A percentile compares a stretch with the other conserved stretches of the same genome.
These are phyloP conservation scores for Dromaius novaehollandiae DNA, from an alignment of 2,113 vertebrate species.

Conservation along the genomic window DNA sequence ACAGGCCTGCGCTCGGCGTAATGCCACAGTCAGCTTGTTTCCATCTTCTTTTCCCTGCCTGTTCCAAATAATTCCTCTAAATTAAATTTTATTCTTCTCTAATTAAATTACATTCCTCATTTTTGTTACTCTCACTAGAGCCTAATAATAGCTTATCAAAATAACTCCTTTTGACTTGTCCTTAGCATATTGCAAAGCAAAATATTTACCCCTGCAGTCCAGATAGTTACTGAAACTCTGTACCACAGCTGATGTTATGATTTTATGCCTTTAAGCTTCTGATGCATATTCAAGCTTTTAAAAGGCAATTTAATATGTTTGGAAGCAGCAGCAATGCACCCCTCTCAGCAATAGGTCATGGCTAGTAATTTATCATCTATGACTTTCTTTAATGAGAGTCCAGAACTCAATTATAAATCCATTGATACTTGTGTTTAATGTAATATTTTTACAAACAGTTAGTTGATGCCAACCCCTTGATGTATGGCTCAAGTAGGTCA, in stretches of 20 bases:
- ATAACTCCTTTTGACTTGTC: neutral
- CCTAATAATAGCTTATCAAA: neutral
- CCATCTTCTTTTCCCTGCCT: neutral
- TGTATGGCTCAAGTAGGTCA: neutral
- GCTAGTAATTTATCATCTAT: neutral
- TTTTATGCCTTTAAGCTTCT: conserved; percentile 62
- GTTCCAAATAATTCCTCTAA: neutral
- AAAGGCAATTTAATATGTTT: conserved; percentile 19
- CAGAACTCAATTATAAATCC: neutral
- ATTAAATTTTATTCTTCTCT: neutral
- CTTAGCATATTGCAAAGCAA: conserved; percentile 3
- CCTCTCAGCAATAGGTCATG: neutral
- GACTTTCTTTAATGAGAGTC: neutral
- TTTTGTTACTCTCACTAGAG: conserved; percentile 1
- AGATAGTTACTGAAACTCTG: conserved; percentile 34
- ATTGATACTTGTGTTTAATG: neutral
- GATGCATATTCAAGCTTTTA: conserved; percentile 56
- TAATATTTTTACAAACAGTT: neutral
- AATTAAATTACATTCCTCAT: neutral
- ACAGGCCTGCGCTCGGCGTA: neutral
- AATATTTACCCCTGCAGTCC: conserved; percentile 6
- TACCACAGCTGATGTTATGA: conserved; percentile 5
- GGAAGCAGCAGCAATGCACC: conserved; percentile 19
- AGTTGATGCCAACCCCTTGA: neutral
- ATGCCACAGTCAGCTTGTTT: neutral